Conservation (phyloP, 2,888 invertebrate genomes). For the Automeris io region DNA sequence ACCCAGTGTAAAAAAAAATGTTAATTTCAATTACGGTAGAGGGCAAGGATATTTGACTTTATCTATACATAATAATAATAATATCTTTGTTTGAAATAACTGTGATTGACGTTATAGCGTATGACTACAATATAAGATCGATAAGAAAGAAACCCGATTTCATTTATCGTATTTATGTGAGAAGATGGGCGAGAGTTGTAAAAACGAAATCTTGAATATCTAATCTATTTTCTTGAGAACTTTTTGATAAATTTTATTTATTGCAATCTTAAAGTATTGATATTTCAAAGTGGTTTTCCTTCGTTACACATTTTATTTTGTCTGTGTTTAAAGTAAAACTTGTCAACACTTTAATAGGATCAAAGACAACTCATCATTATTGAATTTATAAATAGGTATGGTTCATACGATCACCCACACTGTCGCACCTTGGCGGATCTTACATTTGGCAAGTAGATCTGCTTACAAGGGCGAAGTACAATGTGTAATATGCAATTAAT, state of each 20-base stretch:
- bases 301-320: too few species aligned
- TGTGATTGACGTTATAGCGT: neutral
- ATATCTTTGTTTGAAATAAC: neutral
- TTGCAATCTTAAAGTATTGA: too few species aligned
- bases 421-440: conserved; percentile 43
- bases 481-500: conserved; percentile 1
- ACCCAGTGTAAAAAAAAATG: too few species aligned
- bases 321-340: too few species aligned
- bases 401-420: conserved; percentile 29
- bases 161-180: neutral
- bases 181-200: neutral
- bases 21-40: too few species aligned
- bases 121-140: neutral
- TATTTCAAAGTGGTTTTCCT: too few species aligned
- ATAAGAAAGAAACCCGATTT: neutral
- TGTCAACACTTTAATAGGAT: too few species aligned
- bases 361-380: neutral
- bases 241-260: too few species aligned
- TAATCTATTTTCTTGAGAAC: too few species aligned
- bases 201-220: too few species aligned
- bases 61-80: too few species aligned
- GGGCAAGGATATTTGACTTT: too few species aligned
- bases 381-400: conserved; percentile 22
- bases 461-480: conserved; percentile 12
- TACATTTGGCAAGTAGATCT: conserved; percentile 36